phyloP scores from a whole-genome alignment of 2,888 invertebrate genomes.

The Drosophila tripunctata region DNA sequence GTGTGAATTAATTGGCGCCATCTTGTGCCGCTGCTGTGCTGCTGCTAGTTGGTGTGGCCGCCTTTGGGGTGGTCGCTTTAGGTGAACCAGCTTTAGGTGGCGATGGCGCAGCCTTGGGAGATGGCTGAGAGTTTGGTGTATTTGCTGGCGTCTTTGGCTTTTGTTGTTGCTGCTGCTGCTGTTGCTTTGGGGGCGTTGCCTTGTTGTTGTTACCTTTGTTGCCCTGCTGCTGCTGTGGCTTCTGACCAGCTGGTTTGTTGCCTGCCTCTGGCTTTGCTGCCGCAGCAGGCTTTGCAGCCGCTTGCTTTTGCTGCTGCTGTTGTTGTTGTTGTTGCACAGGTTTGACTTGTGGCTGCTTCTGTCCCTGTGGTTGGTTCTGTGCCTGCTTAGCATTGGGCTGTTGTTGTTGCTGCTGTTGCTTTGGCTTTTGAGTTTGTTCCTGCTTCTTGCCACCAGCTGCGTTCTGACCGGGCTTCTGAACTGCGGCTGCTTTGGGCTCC shows the following conservation, averaged over 20 bases:
- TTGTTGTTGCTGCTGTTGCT: conserved; percentile 23
- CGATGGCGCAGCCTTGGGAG: conserved; percentile 83
- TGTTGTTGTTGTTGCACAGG: conserved; percentile 26
- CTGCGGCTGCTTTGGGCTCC: neutral
- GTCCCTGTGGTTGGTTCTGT: conserved; percentile 17
- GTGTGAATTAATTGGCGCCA: conserved; percentile 47
- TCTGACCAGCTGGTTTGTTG: conserved; percentile 36
- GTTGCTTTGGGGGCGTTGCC: conserved; percentile 54
- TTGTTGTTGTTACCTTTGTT: conserved; percentile 58
- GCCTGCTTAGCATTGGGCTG: conserved; percentile 17
- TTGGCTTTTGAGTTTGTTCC: conserved; percentile 43
- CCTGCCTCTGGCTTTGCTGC: conserved; percentile 40
- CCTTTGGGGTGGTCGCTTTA: conserved; percentile 59
- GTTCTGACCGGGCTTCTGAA: conserved; percentile 30
- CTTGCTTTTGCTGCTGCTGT: conserved; percentile 40
- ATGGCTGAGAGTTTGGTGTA: conserved; percentile 40
- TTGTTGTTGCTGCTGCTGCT: conserved; percentile 22
- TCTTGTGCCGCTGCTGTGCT: conserved; percentile 9
- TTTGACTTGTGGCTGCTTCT: conserved; percentile 27
- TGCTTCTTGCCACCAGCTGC: conserved; percentile 48
- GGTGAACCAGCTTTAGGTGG: conserved; percentile 84
- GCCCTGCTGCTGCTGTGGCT: conserved; percentile 30
- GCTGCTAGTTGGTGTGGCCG: conserved; percentile 45
- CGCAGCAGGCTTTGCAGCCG: conserved; percentile 33
- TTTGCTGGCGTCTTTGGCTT: conserved; percentile 69